phyloP scores from a whole-genome alignment of 2,797 vertebrate genomes.

The Acrossocheilus fasciatus region DNA sequence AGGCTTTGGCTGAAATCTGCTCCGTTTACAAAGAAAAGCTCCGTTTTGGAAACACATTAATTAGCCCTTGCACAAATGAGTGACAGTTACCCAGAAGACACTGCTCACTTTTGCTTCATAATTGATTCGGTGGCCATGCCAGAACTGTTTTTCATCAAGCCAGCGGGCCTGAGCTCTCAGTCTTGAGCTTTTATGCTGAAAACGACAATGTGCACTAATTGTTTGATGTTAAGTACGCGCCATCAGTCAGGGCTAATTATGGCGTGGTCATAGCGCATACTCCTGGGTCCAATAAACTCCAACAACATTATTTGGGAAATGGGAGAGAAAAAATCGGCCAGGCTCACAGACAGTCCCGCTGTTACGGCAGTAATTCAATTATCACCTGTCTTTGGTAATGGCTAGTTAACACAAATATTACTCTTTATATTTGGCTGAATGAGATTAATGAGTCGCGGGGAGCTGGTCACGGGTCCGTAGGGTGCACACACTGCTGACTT shows the following conservation, averaged over 20 bases:
- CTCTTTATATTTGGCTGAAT: constrained; percentile 37
- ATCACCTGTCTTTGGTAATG: constrained; percentile 29
- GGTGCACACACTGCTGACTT: not conserved
- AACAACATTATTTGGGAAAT: constrained; percentile 75
- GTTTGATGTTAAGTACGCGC: constrained; percentile 85
- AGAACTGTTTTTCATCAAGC: constrained; percentile 73
- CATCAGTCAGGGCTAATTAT: constrained; percentile 95
- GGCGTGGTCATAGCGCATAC: constrained; percentile 78
- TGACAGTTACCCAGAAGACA: constrained; percentile 79
- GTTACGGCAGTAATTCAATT: constrained; percentile 36
- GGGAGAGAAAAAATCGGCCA: constrained; percentile 48
- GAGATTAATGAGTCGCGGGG: constrained; percentile 39
- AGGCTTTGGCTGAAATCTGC: constrained; percentile 76
- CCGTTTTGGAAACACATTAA: constrained; percentile 75
- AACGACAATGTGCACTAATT: constrained; percentile 82
- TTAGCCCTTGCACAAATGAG: constrained; percentile 80
- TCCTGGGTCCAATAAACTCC: constrained; percentile 75
- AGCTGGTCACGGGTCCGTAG: constrained; percentile 6
- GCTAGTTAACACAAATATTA: constrained; percentile 47
- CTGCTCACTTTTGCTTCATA: constrained; percentile 71
- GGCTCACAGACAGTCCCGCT: constrained; percentile 34
- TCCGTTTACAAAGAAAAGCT: constrained; percentile 74
- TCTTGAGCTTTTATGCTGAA: constrained; percentile 66
- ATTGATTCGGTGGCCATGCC: constrained; percentile 78
- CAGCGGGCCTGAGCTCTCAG: constrained; percentile 64